Evolutionary conservation across 2,113 vertebrate genomes (phyloP), one percentile per base, ranked within the genome.

Genomic region (Nipponia nippon): DNA sequence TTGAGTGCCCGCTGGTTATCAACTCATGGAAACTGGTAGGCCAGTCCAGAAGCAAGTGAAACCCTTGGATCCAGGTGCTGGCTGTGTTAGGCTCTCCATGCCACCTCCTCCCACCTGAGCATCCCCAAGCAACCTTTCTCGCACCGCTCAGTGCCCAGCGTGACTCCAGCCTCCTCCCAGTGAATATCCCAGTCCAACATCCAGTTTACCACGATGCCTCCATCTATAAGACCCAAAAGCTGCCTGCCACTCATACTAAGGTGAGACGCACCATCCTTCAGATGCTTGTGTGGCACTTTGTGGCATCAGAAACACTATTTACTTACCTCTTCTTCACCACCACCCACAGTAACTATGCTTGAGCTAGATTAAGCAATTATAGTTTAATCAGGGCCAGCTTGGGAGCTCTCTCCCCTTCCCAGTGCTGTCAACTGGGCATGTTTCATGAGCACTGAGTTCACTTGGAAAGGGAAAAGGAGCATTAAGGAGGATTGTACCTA

Each of bases 361-460:
- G 38, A 80, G 53, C 34, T 72, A 82, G n/a, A 72, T 76, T 61
- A 91, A 89, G 55, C 29, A 61, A 53, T 62, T 44, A 78, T 3
- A 29, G 36, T 77, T 90, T 76, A 69, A 89, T 49, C 50, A 42
- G 50, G 58, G 67, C 66, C 52, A 53, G 23, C 58, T 79, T 2
- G 1, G 69, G 59, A 89, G 29, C 65, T 89, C 69, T 53, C 36
- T 92, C 71, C 69, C 52, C 55, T 89, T 87, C 89, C 44, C 25
- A 81, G 63, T 69, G 72, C 75, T 93, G 62, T 86, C 85, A 83
- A 29, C 34, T 38, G 67, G 69, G 40, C 40, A 49, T 36, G 40
- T 89, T 97, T 95, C 87, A 71, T 50, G 90, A 89, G 71, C 71
- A 91, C 81, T 73, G 87, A 88, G 82, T 87, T 90, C 76, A 83